phyloP scores from a whole-genome alignment of 2,797 vertebrate genomes.

The Tamandua tetradactyla region DNA sequence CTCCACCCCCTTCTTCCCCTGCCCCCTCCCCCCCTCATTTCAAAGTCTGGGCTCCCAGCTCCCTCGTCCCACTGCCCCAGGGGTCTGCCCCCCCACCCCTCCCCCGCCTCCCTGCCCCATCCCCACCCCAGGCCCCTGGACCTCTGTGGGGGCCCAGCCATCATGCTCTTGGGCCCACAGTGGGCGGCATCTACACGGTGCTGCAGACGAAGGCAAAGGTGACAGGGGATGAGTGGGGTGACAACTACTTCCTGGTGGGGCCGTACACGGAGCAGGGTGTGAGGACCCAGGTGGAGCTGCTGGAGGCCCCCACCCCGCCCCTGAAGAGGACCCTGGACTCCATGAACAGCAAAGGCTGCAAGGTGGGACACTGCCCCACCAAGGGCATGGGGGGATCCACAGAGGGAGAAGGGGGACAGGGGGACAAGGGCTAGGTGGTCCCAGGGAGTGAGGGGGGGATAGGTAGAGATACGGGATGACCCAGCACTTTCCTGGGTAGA shows the following conservation, averaged over 20 bases:
- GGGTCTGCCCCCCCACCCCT: background rate
- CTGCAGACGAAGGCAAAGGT: constrained; percentile 97
- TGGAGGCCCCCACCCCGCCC: constrained; percentile 90
- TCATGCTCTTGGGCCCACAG: constrained; percentile 79
- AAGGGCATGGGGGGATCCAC: background rate
- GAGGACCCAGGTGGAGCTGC: constrained; percentile 95
- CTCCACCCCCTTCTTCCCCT: background rate
- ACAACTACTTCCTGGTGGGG: constrained; percentile 96
- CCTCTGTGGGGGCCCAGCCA: background rate
- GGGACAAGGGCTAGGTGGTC: background rate
- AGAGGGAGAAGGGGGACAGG: background rate
- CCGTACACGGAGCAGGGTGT: constrained; percentile 95
- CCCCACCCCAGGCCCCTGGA: background rate
- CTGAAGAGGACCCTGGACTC: constrained; percentile 93
- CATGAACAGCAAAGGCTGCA: constrained; percentile 96
- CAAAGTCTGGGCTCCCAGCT: too few relatives aligned
- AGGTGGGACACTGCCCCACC: constrained; percentile 84
- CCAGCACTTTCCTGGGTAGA: background rate
- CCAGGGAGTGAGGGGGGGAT: background rate
- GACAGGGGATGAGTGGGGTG: constrained; percentile 95
- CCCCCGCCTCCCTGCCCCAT: background rate
- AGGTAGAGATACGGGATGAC: background rate
- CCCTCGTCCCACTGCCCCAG: background rate
- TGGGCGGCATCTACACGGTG: constrained; percentile 97
- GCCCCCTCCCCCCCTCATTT: background rate